A percentile compares a stretch with the other conserved stretches of the same genome.
phyloP scores from a whole-genome alignment of 2,797 vertebrate genomes.

The Coluber constrictor region DNA sequence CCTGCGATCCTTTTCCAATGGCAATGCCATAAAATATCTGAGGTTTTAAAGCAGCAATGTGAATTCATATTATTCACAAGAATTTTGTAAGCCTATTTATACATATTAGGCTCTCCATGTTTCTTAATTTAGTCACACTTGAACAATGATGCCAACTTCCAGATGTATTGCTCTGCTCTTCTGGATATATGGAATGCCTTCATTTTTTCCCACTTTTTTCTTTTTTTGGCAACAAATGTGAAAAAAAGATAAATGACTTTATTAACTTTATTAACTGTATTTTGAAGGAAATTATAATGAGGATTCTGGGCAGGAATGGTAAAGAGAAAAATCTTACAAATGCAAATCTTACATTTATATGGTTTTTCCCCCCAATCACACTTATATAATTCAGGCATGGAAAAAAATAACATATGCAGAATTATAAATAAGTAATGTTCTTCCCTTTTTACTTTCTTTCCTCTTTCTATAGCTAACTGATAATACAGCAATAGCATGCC shows the following conservation, averaged over 20 bases:
- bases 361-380: neutral
- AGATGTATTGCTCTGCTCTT: neutral
- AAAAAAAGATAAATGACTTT: neutral
- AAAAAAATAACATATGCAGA: neutral
- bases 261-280: neutral
- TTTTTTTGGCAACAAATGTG: neutral
- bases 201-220: neutral
- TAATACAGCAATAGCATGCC: neutral
- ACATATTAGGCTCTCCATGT: constrained; percentile 15
- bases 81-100: constrained; percentile 7
- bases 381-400: neutral
- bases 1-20: neutral
- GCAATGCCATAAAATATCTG: neutral
- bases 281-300: constrained; percentile 16
- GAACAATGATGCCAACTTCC: constrained; percentile 27
- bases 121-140: constrained; percentile 22
- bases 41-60: neutral
- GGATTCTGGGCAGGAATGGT: neutral
- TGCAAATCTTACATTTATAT: neutral
- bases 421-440: neutral
- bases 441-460: no score
- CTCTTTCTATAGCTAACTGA: neutral
- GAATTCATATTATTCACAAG: neutral
- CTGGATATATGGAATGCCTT: neutral
- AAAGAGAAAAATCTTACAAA: constrained; percentile 23